Evolutionary conservation across 2,888 invertebrate species (phyloP), one percentile per base, ranked within the genome.

Genomic region (Stenodema calcarata): DNA sequence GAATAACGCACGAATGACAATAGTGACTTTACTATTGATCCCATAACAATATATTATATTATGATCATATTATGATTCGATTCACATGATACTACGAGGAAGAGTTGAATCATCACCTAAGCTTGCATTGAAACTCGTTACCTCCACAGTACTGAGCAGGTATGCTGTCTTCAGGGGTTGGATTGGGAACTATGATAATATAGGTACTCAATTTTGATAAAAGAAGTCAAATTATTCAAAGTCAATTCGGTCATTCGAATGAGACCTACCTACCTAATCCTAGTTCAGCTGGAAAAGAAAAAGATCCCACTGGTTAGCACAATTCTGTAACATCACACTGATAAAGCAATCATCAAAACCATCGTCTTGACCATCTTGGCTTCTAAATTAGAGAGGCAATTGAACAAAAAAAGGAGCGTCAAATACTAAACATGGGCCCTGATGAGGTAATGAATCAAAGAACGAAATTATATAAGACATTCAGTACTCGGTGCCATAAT

Each of bases 181-280:
- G 73, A 30, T 16, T 14, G 16, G 41, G 30, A 12, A 30, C 73
- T 73, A 73, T 35, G n/a, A 35, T 11, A 73, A 41, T 30, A n/a
- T n/a, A n/a, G n/a, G n/a, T n/a, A 41, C 35, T 73, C 18, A 30
- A 41, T 73, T 73, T 73, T 11, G 35, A 73, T n/a, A n/a, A 28
- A 54, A 23, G 23, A 47, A 16, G 3, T 47, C 16, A 47, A 47
- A 47, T 16, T 27, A 23, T 23, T 11, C 2, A 23, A 62, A 62
- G 23, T 62, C 7, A 4, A 44, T 78, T 78, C 27, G 41, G 35
- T 35, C 44, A 44, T 11, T 78, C 44, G 42, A 78, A 78, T 4
- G 18, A 62, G 82, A 84, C 84, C 84, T 73, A 84, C 84, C 84
- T 84, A 84, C 84, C 84, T 84, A 84, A 84, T 84, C 84, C 84